phyloP scores from a whole-genome alignment of 2,888 invertebrate species.

The Drosophila tripunctata region DNA sequence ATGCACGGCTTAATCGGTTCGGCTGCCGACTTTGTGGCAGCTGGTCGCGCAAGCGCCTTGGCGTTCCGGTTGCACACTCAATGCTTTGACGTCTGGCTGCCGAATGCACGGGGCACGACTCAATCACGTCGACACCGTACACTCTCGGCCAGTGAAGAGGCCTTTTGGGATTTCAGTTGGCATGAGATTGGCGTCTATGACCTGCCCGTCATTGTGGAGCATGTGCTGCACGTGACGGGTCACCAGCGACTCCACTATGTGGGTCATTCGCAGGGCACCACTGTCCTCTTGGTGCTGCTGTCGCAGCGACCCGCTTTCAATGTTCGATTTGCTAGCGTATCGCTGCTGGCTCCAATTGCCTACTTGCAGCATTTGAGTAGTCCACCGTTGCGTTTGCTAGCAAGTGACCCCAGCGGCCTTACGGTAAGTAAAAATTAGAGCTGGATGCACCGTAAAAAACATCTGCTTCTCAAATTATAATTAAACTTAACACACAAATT shows the following conservation, averaged over 20 bases:
- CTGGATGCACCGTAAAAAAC: no score
- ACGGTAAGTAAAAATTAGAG: no score
- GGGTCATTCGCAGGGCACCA: conserved; percentile 82
- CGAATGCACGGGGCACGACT: conserved; percentile 81
- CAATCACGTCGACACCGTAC: conserved; percentile 73
- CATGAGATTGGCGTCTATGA: conserved; percentile 82
- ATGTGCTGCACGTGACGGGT: conserved; percentile 71
- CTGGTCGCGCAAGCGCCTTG: conserved; percentile 68
- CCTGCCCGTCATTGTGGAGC: conserved; percentile 78
- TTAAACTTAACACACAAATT: no score
- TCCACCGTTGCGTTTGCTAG: conserved; percentile 73
- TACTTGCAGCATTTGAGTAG: conserved; percentile 75
- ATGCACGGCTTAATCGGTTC: conserved; percentile 83
- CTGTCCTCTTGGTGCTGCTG: conserved; percentile 78
- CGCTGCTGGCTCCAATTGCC: conserved; percentile 79
- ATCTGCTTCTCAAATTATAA: no score
- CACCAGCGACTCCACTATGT: conserved; percentile 78
- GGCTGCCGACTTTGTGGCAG: conserved; percentile 76
- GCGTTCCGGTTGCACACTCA: conserved; percentile 74
- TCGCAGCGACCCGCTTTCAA: conserved; percentile 79
- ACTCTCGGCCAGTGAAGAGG: conserved; percentile 61
- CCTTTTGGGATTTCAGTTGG: conserved; percentile 83
- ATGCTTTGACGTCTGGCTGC: conserved; percentile 82
- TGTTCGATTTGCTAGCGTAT: conserved; percentile 66
- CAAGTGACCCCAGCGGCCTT: conserved; percentile 59